Conservation (phyloP, 2,113 vertebrate genomes). For the Megaceryle torquata region DNA sequence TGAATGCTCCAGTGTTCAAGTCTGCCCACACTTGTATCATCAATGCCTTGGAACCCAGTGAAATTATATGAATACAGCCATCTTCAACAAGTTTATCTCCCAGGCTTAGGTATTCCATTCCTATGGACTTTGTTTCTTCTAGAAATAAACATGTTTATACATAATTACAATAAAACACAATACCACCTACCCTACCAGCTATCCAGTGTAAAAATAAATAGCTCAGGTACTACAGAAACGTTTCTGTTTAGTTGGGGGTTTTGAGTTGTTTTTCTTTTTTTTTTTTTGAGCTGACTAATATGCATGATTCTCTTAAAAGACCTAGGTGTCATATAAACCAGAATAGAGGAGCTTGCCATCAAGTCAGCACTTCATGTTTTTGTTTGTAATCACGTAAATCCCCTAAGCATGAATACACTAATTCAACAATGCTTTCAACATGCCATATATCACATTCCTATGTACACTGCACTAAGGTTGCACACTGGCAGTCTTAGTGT, state of each 20-base stretch:
- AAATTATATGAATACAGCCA: constrained; percentile 87
- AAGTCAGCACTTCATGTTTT: not conserved
- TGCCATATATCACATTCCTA: not conserved
- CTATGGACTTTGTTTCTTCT: constrained; percentile 73
- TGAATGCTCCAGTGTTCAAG: constrained; percentile 81
- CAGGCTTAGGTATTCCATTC: constrained; percentile 65
- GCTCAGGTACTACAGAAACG: not conserved
- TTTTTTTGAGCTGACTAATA: not conserved
- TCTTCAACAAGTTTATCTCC: constrained; percentile 80
- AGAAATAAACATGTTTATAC: constrained; percentile 39
- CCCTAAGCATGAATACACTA: not conserved
- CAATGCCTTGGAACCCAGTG: constrained; percentile 92
- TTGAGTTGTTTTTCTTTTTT: not conserved
- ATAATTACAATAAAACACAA: not conserved
- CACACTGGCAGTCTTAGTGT: not conserved
- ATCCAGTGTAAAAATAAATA: not conserved
- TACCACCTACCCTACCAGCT: not conserved
- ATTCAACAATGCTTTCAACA: not conserved
- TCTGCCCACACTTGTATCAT: constrained; percentile 97
- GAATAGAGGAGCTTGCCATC: not conserved
- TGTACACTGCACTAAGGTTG: not conserved
- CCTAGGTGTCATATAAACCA: not conserved
- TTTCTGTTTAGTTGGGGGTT: not conserved
- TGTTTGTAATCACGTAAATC: not conserved
- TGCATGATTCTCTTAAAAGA: not conserved